These are phyloP conservation scores for Drosophila vallismaia DNA, from an alignment of 2,888 invertebrate genomes.

Conservation along the genomic window DNA sequence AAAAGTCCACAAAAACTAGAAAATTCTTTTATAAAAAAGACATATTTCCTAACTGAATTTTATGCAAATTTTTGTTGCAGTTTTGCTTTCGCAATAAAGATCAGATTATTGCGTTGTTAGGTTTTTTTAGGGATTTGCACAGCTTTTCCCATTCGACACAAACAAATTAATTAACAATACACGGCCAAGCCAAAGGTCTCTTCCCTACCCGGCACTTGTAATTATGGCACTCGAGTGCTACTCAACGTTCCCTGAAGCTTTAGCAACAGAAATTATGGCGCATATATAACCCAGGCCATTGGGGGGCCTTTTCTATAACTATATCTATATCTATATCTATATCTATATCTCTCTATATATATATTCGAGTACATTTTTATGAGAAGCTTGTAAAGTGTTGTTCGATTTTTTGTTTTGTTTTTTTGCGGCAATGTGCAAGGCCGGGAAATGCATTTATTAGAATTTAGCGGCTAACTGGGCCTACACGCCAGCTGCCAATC, in stretches of 20 bases:
- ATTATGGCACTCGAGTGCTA: constrained; percentile 72
- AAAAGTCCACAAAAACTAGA: neutral
- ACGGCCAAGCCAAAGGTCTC: constrained; percentile 43
- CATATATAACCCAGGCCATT: constrained; percentile 22
- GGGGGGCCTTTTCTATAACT: constrained; percentile 30
- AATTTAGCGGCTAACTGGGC: constrained; percentile 46
- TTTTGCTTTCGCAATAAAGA: constrained; percentile 34
- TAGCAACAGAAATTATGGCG: constrained; percentile 55
- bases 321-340: constrained; percentile 16
- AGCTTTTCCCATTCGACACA: constrained; percentile 52
- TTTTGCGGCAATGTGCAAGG: constrained; percentile 59
- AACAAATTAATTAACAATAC: constrained; percentile 77
- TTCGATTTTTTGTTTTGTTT: constrained; percentile 12
- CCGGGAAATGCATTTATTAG: constrained; percentile 23
- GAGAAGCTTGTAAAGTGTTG: constrained; percentile 29
- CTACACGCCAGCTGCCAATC: constrained; percentile 52
- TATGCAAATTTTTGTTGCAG: neutral
- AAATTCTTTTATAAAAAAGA: too few species aligned
- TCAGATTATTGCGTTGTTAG: constrained; percentile 25
- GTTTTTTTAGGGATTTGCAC: constrained; percentile 46
- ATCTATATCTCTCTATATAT: constrained; percentile 6
- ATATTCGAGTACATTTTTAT: constrained; percentile 41
- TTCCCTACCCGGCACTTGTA: constrained; percentile 50
- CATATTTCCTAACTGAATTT: too few species aligned
- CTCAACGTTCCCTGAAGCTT: constrained; percentile 44